Percentiles rank a stretch among this genome's conserved stretches.
Evolutionary conservation across 2,113 vertebrate genomes (phyloP).

Genomic region (Spilogale gracilis): DNA sequence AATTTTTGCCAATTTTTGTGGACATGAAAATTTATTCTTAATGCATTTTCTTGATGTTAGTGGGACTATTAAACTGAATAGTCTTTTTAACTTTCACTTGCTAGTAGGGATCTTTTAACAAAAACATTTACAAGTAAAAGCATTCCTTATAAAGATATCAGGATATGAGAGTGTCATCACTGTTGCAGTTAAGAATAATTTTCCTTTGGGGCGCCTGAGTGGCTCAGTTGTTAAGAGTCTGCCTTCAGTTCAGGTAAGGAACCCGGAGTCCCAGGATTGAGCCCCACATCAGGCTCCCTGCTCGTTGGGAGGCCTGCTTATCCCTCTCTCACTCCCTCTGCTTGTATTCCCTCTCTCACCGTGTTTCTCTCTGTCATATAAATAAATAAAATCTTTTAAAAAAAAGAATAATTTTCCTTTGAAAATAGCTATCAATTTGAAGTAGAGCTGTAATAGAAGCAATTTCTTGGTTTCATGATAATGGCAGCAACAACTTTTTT

Average conservation of each 20-base stretch:
- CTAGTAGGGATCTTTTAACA: background rate
- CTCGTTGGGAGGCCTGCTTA: no score
- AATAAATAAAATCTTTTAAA: no score
- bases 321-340: no score
- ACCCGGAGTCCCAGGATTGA: no score
- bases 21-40: constrained; percentile 26
- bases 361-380: no score
- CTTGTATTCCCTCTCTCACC: no score
- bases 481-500: background rate
- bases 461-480: constrained; percentile 30
- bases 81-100: constrained; percentile 48
- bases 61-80: background rate
- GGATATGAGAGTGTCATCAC: background rate
- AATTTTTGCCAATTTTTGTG: constrained; percentile 44
- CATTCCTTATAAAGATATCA: constrained; percentile 20
- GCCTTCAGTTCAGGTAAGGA: no score
- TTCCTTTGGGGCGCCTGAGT: background rate
- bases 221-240: no score
- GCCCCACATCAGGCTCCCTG: no score
- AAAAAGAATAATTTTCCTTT: constrained; percentile 51
- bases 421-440: constrained; percentile 26
- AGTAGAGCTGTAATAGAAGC: constrained; percentile 52
- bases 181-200: constrained; percentile 24
- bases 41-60: constrained; percentile 46
- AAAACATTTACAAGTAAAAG: constrained; percentile 42